Evolutionary conservation across 2,888 invertebrate genomes (phyloP), one percentile per base, ranked within the genome.

Genomic region (Alloscopus bannaensis): DNA sequence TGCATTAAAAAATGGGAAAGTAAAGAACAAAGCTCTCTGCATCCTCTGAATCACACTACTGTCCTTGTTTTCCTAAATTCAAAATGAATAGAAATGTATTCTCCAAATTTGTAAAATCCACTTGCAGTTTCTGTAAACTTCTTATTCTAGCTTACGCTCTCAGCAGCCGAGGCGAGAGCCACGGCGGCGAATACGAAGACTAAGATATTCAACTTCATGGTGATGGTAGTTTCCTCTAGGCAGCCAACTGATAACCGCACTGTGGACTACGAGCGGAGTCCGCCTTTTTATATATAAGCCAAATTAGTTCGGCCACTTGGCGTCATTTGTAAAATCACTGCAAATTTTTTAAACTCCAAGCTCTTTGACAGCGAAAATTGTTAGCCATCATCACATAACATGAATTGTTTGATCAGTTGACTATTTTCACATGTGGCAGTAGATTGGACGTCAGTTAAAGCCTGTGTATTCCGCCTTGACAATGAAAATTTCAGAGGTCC

Each of bases 111-210:
- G 36, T 20, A 28, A 24, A 31, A 26, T 16, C 45, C 1, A 62
- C 8, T 47, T 31, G 16, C 42, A 59, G 26, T 18, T n/a, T 4
- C 29, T 47, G 22, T 26, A 28, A 28, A 62, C 59, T 52, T 22
- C 18, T 13, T 8, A 36, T 13, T 36, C 13, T 36, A 42, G 62
- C 75, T 75, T 66, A 75, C 75, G 75, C 75, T 75, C 70, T 69
- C 79, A 42, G 69, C 28, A 31, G 82, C 72, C 40, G 73, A 40
- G 31, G 80, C 70, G 1, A 80, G 72, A 65, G 72, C 80, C 73
- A 80, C 65, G 57, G 71, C 72, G 65, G 77, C 82, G 50, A 64
- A 64, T 2, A 82, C 36, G 68, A 73, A 18, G 31, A 82, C 31
- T 26, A 77, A 18, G 16, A 47, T 60, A 20, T n/a, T n/a, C n/a